Conservation (phyloP, 2,113 vertebrate species). For the Grus americana region DNA sequence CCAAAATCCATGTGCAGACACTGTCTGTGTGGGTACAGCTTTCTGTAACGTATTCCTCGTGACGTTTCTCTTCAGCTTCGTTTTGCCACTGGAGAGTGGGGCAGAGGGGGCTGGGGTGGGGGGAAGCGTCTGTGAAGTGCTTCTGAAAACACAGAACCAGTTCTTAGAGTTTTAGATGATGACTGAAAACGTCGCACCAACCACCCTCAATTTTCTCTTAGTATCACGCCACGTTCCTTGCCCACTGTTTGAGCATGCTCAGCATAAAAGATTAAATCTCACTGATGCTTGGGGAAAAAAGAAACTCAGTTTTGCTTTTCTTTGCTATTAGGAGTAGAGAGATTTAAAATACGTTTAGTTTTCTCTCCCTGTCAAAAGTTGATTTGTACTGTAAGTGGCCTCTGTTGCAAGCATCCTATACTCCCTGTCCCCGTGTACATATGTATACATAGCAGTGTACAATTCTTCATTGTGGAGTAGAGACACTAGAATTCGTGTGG, state of each 20-base stretch:
- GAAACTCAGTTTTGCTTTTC: conserved; percentile 43
- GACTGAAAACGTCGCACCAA: not conserved
- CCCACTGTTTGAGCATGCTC: not conserved
- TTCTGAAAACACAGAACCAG: not conserved
- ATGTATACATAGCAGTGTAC: conserved; percentile 89
- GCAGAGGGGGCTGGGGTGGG: not conserved
- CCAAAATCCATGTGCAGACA: conserved; percentile 1
- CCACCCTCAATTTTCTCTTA: not conserved
- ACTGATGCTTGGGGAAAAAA: not conserved
- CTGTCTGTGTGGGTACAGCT: not conserved
- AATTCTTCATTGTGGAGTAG: conserved; percentile 85
- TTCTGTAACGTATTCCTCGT: not conserved
- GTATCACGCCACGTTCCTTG: not conserved
- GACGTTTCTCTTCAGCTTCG: not conserved
- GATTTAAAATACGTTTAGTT: not conserved
- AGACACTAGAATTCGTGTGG: conserved; percentile 84
- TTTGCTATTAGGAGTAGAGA: conserved; percentile 36
- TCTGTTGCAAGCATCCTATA: conserved; percentile 79
- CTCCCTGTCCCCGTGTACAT: conserved; percentile 86
- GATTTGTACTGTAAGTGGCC: conserved; percentile 72
- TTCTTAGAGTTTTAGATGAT: not conserved
- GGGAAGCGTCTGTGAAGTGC: not conserved
- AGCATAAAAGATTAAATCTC: not conserved
- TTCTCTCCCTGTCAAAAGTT: conserved; percentile 52
- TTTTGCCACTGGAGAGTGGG: not conserved